A percentile compares a stretch with the other conserved stretches of the same genome.
Conservation (phyloP, 1,140 invertebrate genomes). For the Hormaphis cornu region DNA sequence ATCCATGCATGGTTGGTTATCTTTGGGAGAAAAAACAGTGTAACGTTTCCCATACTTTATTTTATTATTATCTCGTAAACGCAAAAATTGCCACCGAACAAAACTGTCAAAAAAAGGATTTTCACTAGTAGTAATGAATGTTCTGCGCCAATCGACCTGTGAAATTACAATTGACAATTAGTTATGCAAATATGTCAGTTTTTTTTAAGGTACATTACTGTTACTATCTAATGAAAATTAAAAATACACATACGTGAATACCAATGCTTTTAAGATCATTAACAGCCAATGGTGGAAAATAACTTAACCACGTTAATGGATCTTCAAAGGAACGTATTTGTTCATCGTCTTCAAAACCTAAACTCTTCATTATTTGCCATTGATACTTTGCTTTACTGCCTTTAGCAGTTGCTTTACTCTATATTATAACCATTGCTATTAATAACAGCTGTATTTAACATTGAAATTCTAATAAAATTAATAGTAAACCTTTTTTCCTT, state of each 20-base stretch:
- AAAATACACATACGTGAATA: constrained; percentile 78
- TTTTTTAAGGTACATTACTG: constrained; percentile 39
- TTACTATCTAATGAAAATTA: too few relatives aligned
- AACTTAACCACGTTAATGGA: constrained; percentile 83
- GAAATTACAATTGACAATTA: constrained; percentile 23
- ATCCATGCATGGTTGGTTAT: constrained; percentile 99
- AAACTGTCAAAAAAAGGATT: constrained; percentile 99
- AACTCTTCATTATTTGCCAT: constrained; percentile 96
- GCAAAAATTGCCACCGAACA: constrained; percentile 90
- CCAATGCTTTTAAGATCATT: constrained; percentile 82
- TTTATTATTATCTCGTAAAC: constrained; percentile 78
- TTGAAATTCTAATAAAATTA: neutral
- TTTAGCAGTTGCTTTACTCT: constrained; percentile 96
- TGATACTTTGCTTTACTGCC: constrained; percentile 82
- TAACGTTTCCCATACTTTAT: constrained; percentile 91
- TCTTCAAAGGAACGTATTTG: constrained; percentile 92
- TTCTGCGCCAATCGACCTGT: constrained; percentile 92
- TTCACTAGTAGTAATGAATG: constrained; percentile 94
- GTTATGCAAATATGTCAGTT: neutral
- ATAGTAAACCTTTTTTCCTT: constrained; percentile 78
- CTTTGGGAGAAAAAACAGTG: constrained; percentile 92
- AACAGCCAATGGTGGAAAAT: constrained; percentile 87
- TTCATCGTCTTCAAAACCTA: constrained; percentile 71
- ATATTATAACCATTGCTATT: constrained; percentile 37
- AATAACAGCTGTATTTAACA: constrained; percentile 9